Conservation (phyloP, 30 jellyfish, hydroid and myxozoan genomes). For the Pseudorhiza aurosa region DNA sequence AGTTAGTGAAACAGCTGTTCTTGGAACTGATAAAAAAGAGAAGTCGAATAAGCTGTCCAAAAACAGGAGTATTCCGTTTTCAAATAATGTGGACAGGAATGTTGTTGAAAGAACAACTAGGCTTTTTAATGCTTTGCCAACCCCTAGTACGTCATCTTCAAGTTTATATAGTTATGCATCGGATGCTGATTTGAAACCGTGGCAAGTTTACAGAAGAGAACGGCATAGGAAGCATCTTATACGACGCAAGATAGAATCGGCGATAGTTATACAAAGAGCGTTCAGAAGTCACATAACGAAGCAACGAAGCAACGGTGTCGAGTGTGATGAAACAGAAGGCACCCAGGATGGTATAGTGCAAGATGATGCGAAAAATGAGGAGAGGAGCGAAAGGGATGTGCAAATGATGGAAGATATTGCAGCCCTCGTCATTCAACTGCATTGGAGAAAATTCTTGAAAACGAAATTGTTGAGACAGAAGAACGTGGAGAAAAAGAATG, state of each 20-base stretch:
- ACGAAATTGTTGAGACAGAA: constrained; percentile 48
- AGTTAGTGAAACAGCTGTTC: too few species aligned
- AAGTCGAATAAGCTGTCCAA: not conserved
- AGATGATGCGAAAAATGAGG: not conserved
- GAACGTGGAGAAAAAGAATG: not conserved
- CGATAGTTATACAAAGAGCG: constrained; percentile 79
- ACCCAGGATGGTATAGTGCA: not conserved
- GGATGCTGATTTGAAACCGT: constrained; percentile 60
- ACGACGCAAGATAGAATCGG: constrained; percentile 89
- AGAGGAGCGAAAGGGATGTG: constrained; percentile 11
- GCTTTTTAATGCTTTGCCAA: constrained; percentile 1
- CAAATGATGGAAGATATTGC: constrained; percentile 68
- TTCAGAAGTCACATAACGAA: constrained; percentile 47
- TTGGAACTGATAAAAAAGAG: too few species aligned
- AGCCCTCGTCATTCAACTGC: constrained; percentile 88
- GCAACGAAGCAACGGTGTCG: not conserved
- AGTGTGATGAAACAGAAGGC: not conserved
- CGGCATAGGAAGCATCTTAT: constrained; percentile 68
- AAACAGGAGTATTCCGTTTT: not conserved
- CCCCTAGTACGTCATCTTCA: constrained; percentile 9
- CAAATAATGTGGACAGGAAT: not conserved
- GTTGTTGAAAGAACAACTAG: constrained; percentile 26
- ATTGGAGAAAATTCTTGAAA: constrained; percentile 89
- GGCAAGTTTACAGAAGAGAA: constrained; percentile 82
- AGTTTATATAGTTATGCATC: not conserved